Base-by-base conservation (phyloP, 1,140 invertebrate species). In the Holcopasites calliopsidis region DNA sequence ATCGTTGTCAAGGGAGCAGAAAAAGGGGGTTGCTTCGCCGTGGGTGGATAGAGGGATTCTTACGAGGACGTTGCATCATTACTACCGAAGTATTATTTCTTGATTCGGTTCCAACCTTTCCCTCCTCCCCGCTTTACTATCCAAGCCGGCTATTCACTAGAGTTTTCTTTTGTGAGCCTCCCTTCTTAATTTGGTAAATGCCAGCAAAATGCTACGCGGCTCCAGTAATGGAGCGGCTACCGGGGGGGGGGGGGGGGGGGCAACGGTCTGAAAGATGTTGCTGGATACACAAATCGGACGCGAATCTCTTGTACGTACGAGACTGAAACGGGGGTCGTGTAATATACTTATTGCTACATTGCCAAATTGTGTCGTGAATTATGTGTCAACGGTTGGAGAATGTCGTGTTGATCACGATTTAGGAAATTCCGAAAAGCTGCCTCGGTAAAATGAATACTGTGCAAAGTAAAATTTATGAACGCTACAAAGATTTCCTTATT, bases 181-280 rank as follows among this genome's bases (percentile, higher is more conserved):
- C 74, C 76, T 61, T 68, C 83, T 87, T 87, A 88, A 88, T 88
- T 88, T 88, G 73, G 81, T 87, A 87, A 88, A 88, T 88, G 80
- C 84, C 81, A 87, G 72, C 75, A 82, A 85, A 88, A 86, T 82
- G 85, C 74, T 84, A 81, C 78, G 76, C 77, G 68, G 44, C 57
- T 13, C 42, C n/a, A 68, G 73, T 79, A 85, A 84, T 77, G 66
- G 80, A 80, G 84, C 83, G 60, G 8, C 66, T 58, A 26, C 60
- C 54, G n/a, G n/a, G n/a, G n/a, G n/a, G n/a, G n/a, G n/a, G n/a
- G n/a, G n/a, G n/a, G n/a, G n/a, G n/a, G 23, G 50, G 57, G 54
- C n/a, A 60, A 42, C 58, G 71, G 8, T 71, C 76, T 73, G 60
- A 82, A 75, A 85, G 80, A 57, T 60, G 52, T 60, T 33, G 21